These are phyloP conservation scores for Triplophysa rosa DNA, from an alignment of 2,113 vertebrate genomes.

Conservation along the genomic window DNA sequence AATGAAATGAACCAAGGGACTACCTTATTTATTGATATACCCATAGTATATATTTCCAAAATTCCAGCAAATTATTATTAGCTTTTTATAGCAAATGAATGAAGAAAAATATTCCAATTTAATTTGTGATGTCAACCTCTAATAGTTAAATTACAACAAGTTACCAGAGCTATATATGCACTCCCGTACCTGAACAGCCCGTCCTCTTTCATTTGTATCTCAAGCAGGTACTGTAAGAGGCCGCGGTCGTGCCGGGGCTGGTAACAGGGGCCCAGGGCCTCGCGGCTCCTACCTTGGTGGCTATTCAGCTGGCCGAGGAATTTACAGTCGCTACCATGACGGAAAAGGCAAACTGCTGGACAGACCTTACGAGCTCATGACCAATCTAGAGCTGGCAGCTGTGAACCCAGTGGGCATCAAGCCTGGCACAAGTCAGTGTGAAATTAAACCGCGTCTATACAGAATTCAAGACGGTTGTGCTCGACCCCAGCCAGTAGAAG, in stretches of 20 bases:
- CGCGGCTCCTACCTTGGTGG: conserved; percentile 97
- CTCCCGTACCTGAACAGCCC: conserved; percentile 41
- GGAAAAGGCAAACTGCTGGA: conserved; percentile 95
- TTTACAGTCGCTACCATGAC: conserved; percentile 99
- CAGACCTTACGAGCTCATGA: conserved; percentile 93
- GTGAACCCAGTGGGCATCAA: conserved; percentile 94
- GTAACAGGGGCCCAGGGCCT: conserved; percentile 91
- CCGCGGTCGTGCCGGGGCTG: conserved; percentile 90
- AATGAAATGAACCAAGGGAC: background rate
- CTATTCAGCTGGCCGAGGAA: conserved; percentile 97
- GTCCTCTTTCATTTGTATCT: conserved; percentile 75
- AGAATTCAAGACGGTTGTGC: conserved; percentile 3
- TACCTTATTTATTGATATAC: background rate
- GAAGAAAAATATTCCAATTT: background rate
- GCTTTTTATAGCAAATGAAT: background rate
- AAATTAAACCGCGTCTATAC: conserved; percentile 42
- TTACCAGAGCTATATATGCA: background rate
- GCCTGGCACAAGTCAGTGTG: conserved; percentile 94
- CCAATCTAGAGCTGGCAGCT: conserved; percentile 89
- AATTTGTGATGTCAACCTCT: background rate
- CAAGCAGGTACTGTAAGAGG: conserved; percentile 98
- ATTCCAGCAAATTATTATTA: background rate
- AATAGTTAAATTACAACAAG: background rate
- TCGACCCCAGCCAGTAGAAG: conserved; percentile 35
- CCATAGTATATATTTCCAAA: background rate